Conservation (phyloP, 1,140 invertebrate species). For the Calliphora vicina region DNA sequence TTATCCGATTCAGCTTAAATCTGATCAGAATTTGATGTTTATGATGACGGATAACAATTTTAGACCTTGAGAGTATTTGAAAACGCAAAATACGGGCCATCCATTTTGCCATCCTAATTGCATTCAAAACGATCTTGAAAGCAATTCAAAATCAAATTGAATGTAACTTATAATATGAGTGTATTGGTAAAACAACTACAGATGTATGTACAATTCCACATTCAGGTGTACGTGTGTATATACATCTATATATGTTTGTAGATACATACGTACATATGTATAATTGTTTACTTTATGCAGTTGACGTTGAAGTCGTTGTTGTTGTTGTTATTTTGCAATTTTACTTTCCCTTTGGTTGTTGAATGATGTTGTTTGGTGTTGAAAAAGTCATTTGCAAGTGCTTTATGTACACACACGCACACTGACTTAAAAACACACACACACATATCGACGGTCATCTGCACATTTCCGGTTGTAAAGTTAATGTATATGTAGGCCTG, state of each 20-base stretch:
- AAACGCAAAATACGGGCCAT: too few species aligned
- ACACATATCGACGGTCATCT: too few species aligned
- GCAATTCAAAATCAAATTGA: neutral
- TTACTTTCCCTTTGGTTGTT: slow-evolving; percentile 11
- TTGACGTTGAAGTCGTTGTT: neutral
- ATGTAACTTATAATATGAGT: neutral
- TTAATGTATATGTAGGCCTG: neutral
- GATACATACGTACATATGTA: too few species aligned
- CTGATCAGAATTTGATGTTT: too few species aligned
- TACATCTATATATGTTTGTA: too few species aligned
- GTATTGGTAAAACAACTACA: neutral
- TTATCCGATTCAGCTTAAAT: too few species aligned
- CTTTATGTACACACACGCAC: neutral
- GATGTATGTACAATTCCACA: too few species aligned
- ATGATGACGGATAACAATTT: too few species aligned
- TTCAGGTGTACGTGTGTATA: too few species aligned
- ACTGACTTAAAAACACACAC: neutral
- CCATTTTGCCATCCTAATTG: too few species aligned
- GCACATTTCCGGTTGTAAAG: neutral
- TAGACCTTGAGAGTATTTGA: too few species aligned
- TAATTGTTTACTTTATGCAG: neutral
- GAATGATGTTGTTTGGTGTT: slow-evolving; percentile 19
- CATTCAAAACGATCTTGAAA: too few species aligned
- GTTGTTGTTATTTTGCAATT: neutral
- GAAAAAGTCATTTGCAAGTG: slow-evolving; percentile 26